A percentile compares a stretch with the other conserved stretches of the same genome.
These are phyloP conservation scores for Aphodius sticticus DNA, from an alignment of 2,888 invertebrate species.

Conservation along the genomic window DNA sequence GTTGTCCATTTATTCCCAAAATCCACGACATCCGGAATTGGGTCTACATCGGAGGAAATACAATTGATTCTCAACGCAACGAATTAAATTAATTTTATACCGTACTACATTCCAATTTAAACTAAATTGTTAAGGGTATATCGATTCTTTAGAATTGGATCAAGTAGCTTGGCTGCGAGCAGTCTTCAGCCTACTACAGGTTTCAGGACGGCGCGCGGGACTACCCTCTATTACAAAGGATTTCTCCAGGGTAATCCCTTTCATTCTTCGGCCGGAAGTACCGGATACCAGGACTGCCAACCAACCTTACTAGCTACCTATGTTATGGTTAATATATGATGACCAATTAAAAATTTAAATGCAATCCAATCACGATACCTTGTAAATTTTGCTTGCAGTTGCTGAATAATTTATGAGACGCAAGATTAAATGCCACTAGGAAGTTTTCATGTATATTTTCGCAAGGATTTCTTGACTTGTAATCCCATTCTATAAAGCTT, in stretches of 20 bases:
- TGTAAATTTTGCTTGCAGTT: background rate
- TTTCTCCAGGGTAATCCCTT: background rate
- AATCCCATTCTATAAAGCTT: no score
- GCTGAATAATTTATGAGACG: background rate
- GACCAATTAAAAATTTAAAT: background rate
- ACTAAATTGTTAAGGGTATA: background rate
- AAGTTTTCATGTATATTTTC: background rate
- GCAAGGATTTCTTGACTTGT: no score
- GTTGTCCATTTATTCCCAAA: background rate
- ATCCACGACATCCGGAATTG: background rate
- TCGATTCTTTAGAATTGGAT: background rate
- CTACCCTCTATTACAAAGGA: slow-evolving; percentile 4
- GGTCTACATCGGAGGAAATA: background rate
- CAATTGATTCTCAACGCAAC: background rate
- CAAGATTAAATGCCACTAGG: background rate
- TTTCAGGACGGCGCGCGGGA: background rate
- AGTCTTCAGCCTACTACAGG: background rate
- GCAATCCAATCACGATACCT: background rate
- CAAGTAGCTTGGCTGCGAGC: background rate
- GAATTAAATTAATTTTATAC: background rate
- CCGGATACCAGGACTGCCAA: background rate
- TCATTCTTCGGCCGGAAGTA: background rate
- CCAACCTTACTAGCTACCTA: background rate
- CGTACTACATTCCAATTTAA: background rate
- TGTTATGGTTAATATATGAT: background rate